Conservation (phyloP, 2,888 invertebrate genomes). For the Phaonia tiefii region DNA sequence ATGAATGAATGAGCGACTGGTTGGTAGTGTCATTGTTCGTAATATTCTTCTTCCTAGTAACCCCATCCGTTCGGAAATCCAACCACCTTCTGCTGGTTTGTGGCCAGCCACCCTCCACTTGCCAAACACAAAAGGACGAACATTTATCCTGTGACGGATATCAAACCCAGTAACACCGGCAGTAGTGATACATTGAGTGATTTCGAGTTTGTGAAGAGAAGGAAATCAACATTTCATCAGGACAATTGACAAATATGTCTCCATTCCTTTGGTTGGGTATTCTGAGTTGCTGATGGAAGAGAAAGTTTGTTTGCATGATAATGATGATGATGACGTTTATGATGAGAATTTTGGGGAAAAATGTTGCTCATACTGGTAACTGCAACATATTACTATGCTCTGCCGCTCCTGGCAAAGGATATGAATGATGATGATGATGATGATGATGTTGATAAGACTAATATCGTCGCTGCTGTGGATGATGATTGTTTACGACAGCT, state of each 20-base stretch:
- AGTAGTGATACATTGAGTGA: constrained; percentile 13
- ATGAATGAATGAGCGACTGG: neutral
- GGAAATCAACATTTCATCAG: constrained; percentile 37
- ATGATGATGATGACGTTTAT: too few species aligned
- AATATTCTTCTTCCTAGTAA: too few species aligned
- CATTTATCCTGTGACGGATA: neutral
- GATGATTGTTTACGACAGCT: neutral
- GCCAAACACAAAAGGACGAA: neutral
- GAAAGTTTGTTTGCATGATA: too few species aligned
- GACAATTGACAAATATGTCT: constrained; percentile 39
- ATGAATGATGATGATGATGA: too few species aligned
- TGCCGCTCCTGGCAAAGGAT: too few species aligned
- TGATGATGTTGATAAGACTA: neutral
- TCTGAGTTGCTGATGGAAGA: too few species aligned
- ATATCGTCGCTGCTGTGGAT: too few species aligned
- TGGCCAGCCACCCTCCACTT: neutral
- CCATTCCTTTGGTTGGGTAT: constrained; percentile 4
- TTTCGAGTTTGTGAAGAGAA: constrained; percentile 40
- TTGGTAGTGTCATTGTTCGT: neutral
- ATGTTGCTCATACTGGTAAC: too few species aligned
- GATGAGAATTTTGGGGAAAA: too few species aligned
- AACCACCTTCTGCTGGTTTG: too few species aligned
- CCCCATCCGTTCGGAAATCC: too few species aligned
- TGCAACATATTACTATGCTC: too few species aligned
- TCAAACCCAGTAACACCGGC: neutral